Conservation (phyloP, 2,797 vertebrate species). For the Chiroxiphia lanceolata region DNA sequence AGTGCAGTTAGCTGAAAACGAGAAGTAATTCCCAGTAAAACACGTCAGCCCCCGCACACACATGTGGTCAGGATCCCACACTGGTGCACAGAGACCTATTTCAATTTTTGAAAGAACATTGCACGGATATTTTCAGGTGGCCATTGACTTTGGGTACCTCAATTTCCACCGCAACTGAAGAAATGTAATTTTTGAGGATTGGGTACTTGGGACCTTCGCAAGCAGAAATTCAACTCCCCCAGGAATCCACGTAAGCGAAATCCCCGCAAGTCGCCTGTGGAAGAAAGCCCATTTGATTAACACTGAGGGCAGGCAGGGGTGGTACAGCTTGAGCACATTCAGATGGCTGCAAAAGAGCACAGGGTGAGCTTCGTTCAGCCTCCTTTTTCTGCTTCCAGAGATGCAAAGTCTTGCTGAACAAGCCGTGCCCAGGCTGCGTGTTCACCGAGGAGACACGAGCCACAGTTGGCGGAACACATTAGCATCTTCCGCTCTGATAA, state of each 20-base stretch:
- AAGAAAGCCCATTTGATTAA: not conserved
- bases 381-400: not conserved
- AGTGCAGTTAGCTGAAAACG: not conserved
- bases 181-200: not conserved
- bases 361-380: not conserved
- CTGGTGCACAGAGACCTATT: not conserved
- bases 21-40: not conserved
- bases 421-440: not conserved
- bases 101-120: not conserved
- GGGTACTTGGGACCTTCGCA: not conserved
- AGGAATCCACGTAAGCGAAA: not conserved
- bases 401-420: not conserved
- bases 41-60: not conserved
- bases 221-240: not conserved
- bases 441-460: slow-evolving; percentile 18
- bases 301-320: not conserved
- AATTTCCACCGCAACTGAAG: not conserved
- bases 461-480: slow-evolving; percentile 65
- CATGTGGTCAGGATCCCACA: rapidly evolving
- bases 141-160: not conserved
- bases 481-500: slow-evolving; percentile 75
- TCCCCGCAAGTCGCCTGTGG: not conserved
- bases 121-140: not conserved
- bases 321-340: not conserved
- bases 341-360: not conserved